A percentile compares a stretch with the other conserved stretches of the same genome.
phyloP scores from a whole-genome alignment of 2,888 invertebrate genomes.

The Dryobotodes eremita region DNA sequence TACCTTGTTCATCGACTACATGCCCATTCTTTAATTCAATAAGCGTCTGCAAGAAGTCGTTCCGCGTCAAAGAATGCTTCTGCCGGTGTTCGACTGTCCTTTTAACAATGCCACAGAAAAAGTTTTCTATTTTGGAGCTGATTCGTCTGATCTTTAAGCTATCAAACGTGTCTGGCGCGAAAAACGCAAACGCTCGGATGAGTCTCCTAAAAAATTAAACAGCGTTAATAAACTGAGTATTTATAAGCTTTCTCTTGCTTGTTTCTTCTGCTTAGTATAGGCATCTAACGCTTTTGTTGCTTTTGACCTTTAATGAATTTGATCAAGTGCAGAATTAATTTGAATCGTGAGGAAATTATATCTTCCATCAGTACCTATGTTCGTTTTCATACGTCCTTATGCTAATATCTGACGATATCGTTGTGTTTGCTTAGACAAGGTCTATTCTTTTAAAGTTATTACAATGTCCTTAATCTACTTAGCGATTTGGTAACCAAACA shows the following conservation, averaged over 20 bases:
- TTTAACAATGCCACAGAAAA: conserved; percentile 84
- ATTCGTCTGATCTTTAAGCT: conserved; percentile 82
- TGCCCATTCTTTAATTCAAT: conserved; percentile 87
- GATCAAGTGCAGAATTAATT: not conserved
- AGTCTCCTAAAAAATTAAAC: conserved; percentile 80
- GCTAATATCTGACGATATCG: not conserved
- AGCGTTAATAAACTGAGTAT: conserved; percentile 13
- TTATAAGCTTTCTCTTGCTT: not conserved
- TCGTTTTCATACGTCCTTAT: not conserved
- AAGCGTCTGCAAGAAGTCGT: conserved; percentile 90
- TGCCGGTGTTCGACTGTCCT: conserved; percentile 83
- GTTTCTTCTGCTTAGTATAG: not conserved
- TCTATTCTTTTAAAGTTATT: not conserved
- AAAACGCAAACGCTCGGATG: conserved; percentile 84
- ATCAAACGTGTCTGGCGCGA: conserved; percentile 84
- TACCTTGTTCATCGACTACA: conserved; percentile 75
- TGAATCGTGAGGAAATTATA: not conserved
- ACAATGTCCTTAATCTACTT: conserved; percentile 17
- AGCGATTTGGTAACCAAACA: conserved; percentile 15
- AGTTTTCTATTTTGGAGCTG: conserved; percentile 80
- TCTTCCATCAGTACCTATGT: not conserved
- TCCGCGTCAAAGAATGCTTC: conserved; percentile 80
- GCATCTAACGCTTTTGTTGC: too few relatives aligned
- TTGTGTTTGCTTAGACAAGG: not conserved
- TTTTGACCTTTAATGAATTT: not conserved